Evolutionary conservation across 2,888 invertebrate species (phyloP).

Genomic region (Mesodorylaimus sp.): DNA sequence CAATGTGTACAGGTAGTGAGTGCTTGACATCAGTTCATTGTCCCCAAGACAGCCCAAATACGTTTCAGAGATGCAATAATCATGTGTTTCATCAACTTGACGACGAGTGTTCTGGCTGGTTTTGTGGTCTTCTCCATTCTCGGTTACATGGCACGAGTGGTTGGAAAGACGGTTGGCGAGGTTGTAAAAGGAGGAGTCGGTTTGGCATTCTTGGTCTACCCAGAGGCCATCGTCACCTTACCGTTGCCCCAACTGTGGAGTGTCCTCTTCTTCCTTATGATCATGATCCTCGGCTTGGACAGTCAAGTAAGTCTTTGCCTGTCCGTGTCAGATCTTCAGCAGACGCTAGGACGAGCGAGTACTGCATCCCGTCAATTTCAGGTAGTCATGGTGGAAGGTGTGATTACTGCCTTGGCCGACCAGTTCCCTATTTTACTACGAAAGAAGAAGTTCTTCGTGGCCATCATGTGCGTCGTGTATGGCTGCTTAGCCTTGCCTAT

Average conservation of each 20-base stretch:
- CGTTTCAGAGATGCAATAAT: constrained; percentile 10
- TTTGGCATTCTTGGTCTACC: constrained; percentile 31
- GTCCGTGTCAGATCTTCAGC: too few species aligned
- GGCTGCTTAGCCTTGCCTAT: constrained; percentile 26
- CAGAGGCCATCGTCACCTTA: constrained; percentile 30
- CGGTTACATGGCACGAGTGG: constrained; percentile 12
- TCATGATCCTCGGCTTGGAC: constrained; percentile 26
- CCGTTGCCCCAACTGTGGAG: constrained; percentile 31
- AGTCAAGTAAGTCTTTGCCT: constrained; percentile 10
- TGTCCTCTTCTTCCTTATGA: constrained; percentile 29
- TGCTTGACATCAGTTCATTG: too few species aligned
- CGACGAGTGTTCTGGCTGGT: constrained; percentile 12
- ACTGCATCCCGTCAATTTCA: too few species aligned
- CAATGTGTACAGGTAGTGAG: constrained; percentile 10
- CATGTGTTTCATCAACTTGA: constrained; percentile 8
- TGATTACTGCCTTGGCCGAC: constrained; percentile 27
- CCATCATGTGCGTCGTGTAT: constrained; percentile 21
- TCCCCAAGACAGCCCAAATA: too few species aligned
- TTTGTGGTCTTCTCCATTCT: constrained; percentile 14
- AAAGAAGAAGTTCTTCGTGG: constrained; percentile 22
- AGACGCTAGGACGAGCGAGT: too few species aligned
- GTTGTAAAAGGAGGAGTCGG: constrained; percentile 31
- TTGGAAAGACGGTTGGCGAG: constrained; percentile 15
- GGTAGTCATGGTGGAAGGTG: constrained; percentile 30
- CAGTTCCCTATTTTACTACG: constrained; percentile 24